Percentiles rank a stretch among this genome's conserved stretches.
Evolutionary conservation across 2,888 invertebrate genomes (phyloP).

Genomic region (Nipponacmea schrenckii): DNA sequence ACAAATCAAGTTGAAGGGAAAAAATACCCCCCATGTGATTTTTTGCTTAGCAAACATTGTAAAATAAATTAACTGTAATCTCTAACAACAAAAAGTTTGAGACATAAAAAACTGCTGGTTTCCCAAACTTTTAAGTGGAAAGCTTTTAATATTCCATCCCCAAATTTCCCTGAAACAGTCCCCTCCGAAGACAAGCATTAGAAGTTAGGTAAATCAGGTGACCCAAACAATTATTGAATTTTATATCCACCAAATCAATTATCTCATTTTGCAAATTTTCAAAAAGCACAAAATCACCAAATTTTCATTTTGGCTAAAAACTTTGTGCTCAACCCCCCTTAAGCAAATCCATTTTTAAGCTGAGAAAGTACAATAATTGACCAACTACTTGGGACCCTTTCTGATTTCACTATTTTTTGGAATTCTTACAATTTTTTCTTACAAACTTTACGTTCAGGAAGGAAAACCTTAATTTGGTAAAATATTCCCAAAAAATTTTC

Average conservation of each 20-base stretch:
- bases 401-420: background rate
- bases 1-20: background rate
- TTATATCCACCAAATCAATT: background rate
- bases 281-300: background rate
- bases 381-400: background rate
- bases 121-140: background rate
- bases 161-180: background rate
- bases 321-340: background rate
- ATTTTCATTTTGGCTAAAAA: background rate
- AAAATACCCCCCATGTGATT: background rate
- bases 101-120: background rate
- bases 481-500: too few species aligned
- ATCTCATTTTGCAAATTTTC: background rate
- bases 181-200: background rate
- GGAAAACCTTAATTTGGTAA: too few species aligned
- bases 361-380: background rate
- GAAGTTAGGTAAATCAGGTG: background rate
- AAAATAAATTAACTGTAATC: background rate
- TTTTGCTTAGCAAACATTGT: background rate
- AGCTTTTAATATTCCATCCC: background rate
- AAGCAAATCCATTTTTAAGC: background rate
- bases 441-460: too few species aligned
- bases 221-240: background rate
- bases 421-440: too few species aligned
- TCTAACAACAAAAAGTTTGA: background rate